Percentiles rank a stretch among this genome's conserved stretches.
phyloP scores from a whole-genome alignment of 2,888 invertebrate species.

The Stenchaetothrips biformis region DNA sequence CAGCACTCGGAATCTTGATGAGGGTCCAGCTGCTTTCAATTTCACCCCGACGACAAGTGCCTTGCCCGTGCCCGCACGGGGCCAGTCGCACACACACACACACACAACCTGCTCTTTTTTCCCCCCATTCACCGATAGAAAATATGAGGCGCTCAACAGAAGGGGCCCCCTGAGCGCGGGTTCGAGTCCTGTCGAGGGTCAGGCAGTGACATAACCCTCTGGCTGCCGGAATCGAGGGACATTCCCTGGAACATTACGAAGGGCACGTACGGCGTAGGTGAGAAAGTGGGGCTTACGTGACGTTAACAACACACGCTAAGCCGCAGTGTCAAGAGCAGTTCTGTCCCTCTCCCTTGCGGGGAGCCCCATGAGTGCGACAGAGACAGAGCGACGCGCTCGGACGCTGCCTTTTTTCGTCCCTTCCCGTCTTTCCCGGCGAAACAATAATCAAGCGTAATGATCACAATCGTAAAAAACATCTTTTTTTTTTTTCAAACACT shows the following conservation, averaged over 20 bases:
- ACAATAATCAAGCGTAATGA: too few species aligned
- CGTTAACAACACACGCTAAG: not conserved
- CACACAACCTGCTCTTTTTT: not conserved
- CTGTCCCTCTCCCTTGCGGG: not conserved
- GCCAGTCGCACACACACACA: not conserved
- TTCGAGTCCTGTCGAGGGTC: too few species aligned
- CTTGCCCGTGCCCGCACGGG: not conserved
- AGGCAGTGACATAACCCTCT: too few species aligned
- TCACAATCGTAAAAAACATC: too few species aligned
- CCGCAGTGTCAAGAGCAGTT: not conserved
- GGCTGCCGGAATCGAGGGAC: too few species aligned
- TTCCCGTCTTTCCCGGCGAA: too few species aligned
- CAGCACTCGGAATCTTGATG: not conserved
- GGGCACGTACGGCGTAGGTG: not conserved
- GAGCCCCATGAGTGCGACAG: not conserved
- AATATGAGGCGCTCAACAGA: too few species aligned
- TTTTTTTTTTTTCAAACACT: too few species aligned
- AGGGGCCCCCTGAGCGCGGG: too few species aligned
- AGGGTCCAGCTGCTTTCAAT: constrained; percentile 3
- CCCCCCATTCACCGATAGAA: not conserved
- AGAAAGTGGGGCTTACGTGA: not conserved
- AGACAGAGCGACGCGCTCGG: not conserved
- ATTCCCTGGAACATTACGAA: too few species aligned
- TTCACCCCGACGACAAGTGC: not conserved
- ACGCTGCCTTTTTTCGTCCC: not conserved